phyloP scores from a whole-genome alignment of 1,140 invertebrate species.

The Venustaconcha ellipsiformis region DNA sequence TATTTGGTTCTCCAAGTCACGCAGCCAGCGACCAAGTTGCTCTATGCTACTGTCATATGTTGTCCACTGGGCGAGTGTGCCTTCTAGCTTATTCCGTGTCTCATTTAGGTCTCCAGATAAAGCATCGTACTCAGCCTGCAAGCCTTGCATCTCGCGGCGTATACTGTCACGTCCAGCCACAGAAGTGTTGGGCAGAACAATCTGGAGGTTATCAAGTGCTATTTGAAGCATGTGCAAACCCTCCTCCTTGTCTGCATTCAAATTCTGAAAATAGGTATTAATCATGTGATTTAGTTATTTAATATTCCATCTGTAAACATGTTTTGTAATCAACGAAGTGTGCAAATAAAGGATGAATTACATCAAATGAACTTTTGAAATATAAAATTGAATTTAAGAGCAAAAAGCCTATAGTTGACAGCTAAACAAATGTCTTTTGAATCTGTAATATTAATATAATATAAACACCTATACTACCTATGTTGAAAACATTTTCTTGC shows the following conservation, averaged over 20 bases:
- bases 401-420: too few species aligned
- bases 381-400: too few species aligned
- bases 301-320: not conserved
- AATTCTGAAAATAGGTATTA: conserved; percentile 39
- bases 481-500: too few species aligned
- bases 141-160: conserved; percentile 82
- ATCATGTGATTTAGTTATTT: too few species aligned
- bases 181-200: conserved; percentile 92
- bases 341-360: too few species aligned
- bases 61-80: conserved; percentile 72
- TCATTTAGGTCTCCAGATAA: conserved; percentile 90
- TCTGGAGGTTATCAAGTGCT: conserved; percentile 89
- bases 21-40: conserved; percentile 91
- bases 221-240: conserved; percentile 88
- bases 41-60: conserved; percentile 72
- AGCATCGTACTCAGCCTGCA: conserved; percentile 92
- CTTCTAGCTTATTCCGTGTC: conserved; percentile 88
- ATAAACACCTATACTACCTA: too few species aligned
- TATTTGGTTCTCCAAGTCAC: conserved; percentile 90
- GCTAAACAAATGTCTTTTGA: too few species aligned
- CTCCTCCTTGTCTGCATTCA: conserved; percentile 76
- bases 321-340: too few species aligned
- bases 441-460: too few species aligned
- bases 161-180: conserved; percentile 87
- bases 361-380: too few species aligned